Evolutionary conservation across 2,797 vertebrate species (phyloP).

Genomic region (Morelia viridis): DNA sequence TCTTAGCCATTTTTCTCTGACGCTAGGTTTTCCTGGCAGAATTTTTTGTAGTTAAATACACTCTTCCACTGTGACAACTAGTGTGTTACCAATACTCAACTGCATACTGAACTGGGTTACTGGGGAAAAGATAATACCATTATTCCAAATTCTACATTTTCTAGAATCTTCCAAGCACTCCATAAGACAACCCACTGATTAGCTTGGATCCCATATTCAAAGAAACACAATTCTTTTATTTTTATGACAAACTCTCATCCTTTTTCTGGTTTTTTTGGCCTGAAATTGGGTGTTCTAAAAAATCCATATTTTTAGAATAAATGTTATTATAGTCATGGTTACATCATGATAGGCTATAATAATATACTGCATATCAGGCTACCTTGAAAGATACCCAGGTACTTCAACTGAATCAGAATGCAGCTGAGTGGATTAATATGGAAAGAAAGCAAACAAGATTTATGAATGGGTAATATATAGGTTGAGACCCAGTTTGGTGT

Average conservation of each 20-base stretch:
- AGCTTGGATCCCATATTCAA: neutral
- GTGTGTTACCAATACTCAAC: neutral
- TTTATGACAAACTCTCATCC: neutral
- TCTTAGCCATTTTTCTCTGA: constrained; percentile 64
- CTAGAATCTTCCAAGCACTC: neutral
- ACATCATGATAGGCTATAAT: neutral
- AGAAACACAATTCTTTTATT: neutral
- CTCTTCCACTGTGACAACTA: constrained; percentile 17
- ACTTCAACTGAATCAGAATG: neutral
- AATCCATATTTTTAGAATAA: neutral
- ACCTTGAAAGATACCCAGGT: neutral
- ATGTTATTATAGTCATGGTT: neutral
- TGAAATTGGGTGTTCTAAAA: neutral
- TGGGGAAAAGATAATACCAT: neutral
- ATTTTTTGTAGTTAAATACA: constrained; percentile 30
- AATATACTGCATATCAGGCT: neutral
- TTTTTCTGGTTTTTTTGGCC: neutral
- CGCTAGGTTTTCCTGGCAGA: constrained; percentile 51
- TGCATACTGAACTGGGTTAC: neutral
- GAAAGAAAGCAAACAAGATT: neutral
- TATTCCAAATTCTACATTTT: neutral
- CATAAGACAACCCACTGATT: neutral
- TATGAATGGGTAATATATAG: neutral
- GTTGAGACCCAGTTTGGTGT: neutral
- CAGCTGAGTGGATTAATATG: neutral